Conservation (phyloP, 2,888 invertebrate genomes). For the Maniola hyperantus region DNA sequence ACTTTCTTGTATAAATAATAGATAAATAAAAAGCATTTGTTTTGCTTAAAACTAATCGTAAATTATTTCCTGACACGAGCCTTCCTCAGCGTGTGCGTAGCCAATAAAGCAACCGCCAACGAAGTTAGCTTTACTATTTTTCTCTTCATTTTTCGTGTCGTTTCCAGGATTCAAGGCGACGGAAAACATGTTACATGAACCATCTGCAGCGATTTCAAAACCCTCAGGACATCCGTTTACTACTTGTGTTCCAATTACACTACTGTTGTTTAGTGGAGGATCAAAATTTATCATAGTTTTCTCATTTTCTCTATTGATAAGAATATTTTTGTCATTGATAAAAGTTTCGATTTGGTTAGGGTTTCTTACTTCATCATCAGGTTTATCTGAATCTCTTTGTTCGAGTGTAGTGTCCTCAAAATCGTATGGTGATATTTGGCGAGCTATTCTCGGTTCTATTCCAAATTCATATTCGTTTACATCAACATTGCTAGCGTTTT, state of each 20-base stretch:
- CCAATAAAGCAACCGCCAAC: slow-evolving; percentile 19
- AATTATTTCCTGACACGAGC: slow-evolving; percentile 26
- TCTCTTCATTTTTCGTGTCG: background rate
- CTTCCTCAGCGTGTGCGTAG: slow-evolving; percentile 12
- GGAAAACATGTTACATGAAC: background rate
- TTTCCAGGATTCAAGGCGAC: background rate
- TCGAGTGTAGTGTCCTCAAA: background rate
- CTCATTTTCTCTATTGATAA: background rate
- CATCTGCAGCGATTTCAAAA: slow-evolving; percentile 4
- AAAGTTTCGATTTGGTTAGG: background rate
- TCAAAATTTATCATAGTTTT: background rate
- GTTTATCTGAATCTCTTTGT: background rate
- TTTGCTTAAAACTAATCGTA: slow-evolving; percentile 18
- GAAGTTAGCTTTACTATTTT: slow-evolving; percentile 19
- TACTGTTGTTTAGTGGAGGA: background rate
- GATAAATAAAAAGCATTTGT: background rate
- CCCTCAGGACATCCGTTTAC: slow-evolving; percentile 21
- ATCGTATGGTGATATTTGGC: background rate
- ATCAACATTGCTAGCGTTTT: background rate
- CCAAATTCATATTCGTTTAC: slow-evolving; percentile 15
- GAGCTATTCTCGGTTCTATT: slow-evolving; percentile 19
- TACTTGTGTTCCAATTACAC: background rate
- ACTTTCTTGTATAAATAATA: no score
- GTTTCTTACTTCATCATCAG: background rate
- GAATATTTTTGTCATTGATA: background rate